These are phyloP conservation scores for Regulus satrapa DNA, from an alignment of 2,113 vertebrate genomes.

Conservation along the genomic window DNA sequence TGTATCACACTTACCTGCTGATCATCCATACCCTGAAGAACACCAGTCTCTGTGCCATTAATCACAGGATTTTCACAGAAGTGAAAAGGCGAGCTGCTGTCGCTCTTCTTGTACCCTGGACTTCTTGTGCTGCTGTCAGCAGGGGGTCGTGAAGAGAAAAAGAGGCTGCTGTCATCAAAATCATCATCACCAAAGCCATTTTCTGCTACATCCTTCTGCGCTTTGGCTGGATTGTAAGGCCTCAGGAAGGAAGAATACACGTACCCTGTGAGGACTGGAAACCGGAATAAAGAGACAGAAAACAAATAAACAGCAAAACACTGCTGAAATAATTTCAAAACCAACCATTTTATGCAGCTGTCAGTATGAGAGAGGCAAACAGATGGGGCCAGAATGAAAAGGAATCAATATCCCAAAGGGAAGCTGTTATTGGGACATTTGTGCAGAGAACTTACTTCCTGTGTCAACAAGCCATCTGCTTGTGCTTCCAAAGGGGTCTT, in stretches of 20 bases:
- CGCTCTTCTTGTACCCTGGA: conserved; percentile 39
- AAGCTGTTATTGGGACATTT: conserved; percentile 19
- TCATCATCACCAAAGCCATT: conserved; percentile 74
- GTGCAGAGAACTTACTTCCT: conserved; percentile 79
- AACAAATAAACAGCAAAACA: not conserved
- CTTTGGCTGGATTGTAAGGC: conserved; percentile 85
- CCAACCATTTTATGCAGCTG: not conserved
- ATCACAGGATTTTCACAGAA: conserved; percentile 70
- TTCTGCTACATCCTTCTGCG: conserved; percentile 63
- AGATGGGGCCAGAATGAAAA: conserved; percentile 22
- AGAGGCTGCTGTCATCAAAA: conserved; percentile 93
- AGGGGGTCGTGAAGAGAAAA: conserved; percentile 77
- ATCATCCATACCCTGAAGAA: conserved; percentile 67
- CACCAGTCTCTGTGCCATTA: conserved; percentile 36
- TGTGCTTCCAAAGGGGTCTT: conserved; percentile 86
- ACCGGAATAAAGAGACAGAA: not conserved
- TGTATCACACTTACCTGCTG: conserved; percentile 77
- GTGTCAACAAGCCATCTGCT: conserved; percentile 94
- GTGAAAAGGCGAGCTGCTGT: conserved; percentile 74
- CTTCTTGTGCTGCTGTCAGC: conserved; percentile 70
- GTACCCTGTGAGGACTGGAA: conserved; percentile 82
- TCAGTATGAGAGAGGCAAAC: not conserved
- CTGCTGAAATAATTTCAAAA: not conserved
- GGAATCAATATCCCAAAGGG: conserved; percentile 27
- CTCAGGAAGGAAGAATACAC: conserved; percentile 95